phyloP scores from a whole-genome alignment of 2,113 vertebrate genomes.

The Antechinus flavipes region DNA sequence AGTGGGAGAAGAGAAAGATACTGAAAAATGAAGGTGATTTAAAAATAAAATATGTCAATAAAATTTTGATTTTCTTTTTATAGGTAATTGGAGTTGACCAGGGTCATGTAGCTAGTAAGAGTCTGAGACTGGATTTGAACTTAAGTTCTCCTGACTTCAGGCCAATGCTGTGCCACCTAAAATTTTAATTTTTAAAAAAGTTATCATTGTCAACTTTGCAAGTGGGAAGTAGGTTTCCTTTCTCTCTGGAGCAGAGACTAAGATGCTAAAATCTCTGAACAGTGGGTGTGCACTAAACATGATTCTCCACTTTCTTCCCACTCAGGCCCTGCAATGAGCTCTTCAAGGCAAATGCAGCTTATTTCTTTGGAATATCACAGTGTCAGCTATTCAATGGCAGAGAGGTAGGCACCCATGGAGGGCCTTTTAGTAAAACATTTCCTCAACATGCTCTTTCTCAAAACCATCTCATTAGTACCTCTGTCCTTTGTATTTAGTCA shows the following conservation, averaged over 20 bases:
- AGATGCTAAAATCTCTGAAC: neutral
- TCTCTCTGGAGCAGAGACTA: neutral
- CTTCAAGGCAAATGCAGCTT: slow-evolving; percentile 22
- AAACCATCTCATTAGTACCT: slow-evolving; percentile 1
- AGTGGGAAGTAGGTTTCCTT: neutral
- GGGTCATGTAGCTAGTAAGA: neutral
- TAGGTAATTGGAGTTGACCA: neutral
- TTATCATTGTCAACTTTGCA: neutral
- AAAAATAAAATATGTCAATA: neutral
- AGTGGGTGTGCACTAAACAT: neutral
- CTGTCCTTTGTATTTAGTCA: neutral
- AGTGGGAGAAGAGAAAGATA: neutral
- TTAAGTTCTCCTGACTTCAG: neutral
- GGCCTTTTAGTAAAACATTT: neutral
- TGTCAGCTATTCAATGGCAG: neutral
- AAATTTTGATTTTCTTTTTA: neutral
- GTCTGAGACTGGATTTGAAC: neutral
- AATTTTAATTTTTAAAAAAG: neutral
- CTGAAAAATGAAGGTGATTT: neutral
- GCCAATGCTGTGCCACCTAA: neutral
- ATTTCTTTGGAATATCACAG: neutral
- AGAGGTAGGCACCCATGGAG: neutral
- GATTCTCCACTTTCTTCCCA: slow-evolving; percentile 18
- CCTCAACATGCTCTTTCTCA: neutral
- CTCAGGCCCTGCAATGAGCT: neutral